Conservation (phyloP, 2,797 vertebrate genomes). For the Botia kubotai region DNA sequence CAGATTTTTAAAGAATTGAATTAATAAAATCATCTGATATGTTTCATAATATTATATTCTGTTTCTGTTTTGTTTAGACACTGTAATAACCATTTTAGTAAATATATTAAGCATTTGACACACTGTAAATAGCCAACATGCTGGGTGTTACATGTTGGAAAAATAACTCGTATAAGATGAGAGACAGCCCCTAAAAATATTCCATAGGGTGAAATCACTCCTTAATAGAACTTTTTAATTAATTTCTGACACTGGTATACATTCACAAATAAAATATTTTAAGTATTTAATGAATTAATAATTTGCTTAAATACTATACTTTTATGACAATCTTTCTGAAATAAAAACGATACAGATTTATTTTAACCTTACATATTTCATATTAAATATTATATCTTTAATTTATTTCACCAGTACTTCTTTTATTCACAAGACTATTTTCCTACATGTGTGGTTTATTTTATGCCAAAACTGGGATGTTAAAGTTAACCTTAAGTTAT, state of each 20-base stretch:
- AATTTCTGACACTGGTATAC: no score
- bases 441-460: conserved; percentile 17
- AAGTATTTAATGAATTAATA: no score
- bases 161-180: no score
- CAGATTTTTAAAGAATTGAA: background rate
- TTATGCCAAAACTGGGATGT: conserved; percentile 26
- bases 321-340: background rate
- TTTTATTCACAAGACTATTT: background rate
- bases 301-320: no score
- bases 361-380: no score
- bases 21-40: background rate
- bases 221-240: no score
- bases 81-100: background rate
- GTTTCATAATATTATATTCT: background rate
- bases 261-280: no score
- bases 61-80: background rate
- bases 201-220: no score
- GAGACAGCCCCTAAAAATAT: no score
- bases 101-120: background rate
- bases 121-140: background rate
- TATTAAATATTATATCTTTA: no score
- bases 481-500: conserved; percentile 20
- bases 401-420: background rate
- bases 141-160: no score
- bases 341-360: conserved; percentile 3